These are phyloP conservation scores for Oreotrochilus melanogaster DNA, from an alignment of 2,113 vertebrate species.

Conservation along the genomic window DNA sequence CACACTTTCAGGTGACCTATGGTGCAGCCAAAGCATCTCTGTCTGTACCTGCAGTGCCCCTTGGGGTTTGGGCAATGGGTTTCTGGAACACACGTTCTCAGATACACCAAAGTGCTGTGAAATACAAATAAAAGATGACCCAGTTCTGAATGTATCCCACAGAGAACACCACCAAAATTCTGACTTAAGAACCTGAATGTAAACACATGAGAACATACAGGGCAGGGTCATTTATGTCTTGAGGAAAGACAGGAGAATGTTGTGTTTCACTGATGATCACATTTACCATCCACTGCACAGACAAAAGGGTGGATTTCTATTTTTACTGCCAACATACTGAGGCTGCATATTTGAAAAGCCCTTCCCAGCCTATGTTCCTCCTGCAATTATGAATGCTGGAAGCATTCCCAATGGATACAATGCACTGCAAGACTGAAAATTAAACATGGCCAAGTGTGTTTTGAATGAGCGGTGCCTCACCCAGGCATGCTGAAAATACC, in stretches of 20 bases:
- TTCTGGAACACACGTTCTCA: background rate
- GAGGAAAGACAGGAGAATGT: background rate
- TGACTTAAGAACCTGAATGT: background rate
- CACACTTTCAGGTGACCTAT: fast-evolving
- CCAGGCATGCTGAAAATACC: background rate
- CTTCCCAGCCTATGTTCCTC: background rate
- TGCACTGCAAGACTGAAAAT: background rate
- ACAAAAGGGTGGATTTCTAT: background rate
- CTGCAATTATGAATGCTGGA: background rate
- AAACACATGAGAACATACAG: background rate
- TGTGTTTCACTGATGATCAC: fast-evolving
- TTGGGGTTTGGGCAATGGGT: background rate
- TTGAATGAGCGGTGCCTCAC: background rate
- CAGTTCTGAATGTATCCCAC: background rate
- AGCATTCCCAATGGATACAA: background rate
- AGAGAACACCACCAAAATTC: background rate
- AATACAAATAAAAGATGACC: background rate
- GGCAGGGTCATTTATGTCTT: background rate
- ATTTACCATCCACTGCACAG: background rate
- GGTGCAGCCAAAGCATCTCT: background rate
- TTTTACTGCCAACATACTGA: background rate
- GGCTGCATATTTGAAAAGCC: background rate
- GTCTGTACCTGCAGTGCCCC: background rate
- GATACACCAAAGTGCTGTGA: too few species aligned
- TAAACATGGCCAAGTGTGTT: background rate